Evolutionary conservation across 2,797 vertebrate species (phyloP).

Genomic region (Spinus olivaceus): DNA sequence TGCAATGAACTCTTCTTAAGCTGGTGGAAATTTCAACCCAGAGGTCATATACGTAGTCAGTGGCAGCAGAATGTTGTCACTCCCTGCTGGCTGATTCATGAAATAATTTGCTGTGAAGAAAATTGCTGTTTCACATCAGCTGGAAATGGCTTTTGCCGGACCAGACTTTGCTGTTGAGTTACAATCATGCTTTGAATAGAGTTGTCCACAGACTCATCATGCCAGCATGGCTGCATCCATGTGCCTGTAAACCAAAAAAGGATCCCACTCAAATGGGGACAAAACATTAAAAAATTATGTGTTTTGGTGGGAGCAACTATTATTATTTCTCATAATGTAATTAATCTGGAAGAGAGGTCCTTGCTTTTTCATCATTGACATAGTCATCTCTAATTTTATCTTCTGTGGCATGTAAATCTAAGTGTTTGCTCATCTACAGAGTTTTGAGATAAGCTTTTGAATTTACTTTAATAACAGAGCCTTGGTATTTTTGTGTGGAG

Average conservation of each 20-base stretch:
- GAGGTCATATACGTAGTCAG: neutral
- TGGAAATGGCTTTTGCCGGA: neutral
- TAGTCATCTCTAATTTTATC: neutral
- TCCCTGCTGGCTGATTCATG: constrained; percentile 38
- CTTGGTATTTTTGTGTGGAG: neutral
- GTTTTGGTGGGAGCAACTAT: neutral
- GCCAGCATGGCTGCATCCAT: neutral
- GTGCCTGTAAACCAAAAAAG: neutral
- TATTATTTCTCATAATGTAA: neutral
- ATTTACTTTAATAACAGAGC: neutral
- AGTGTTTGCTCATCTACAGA: neutral
- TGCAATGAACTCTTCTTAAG: neutral
- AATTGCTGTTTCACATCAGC: neutral
- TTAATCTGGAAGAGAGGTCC: neutral
- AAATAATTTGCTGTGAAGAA: constrained; percentile 40
- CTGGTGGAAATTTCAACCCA: constrained; percentile 31
- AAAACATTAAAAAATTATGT: neutral
- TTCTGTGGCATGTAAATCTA: neutral
- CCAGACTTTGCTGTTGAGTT: neutral
- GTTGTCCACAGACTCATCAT: neutral
- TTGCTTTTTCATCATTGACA: neutral
- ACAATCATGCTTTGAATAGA: neutral
- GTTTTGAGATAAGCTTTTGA: neutral
- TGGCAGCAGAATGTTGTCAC: constrained; percentile 31
- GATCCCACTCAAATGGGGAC: neutral